These are phyloP conservation scores for Leucophenga maculata DNA, from an alignment of 2,888 invertebrate species.

Conservation along the genomic window DNA sequence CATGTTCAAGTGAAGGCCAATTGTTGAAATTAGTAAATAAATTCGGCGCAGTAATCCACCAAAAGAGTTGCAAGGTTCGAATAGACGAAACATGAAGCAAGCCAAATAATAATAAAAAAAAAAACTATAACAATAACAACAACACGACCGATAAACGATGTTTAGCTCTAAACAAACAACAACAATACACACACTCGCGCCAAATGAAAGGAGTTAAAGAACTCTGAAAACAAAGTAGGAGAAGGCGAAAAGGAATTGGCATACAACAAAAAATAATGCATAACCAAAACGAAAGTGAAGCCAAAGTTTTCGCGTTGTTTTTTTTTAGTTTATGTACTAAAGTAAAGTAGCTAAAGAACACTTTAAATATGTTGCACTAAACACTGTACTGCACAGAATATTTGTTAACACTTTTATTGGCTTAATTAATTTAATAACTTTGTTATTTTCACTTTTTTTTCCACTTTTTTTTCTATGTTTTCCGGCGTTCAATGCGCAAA, in stretches of 20 bases:
- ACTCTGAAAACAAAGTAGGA: not conserved
- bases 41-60: constrained; percentile 60
- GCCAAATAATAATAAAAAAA: constrained; percentile 18
- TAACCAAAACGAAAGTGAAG: no score
- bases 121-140: constrained; percentile 25
- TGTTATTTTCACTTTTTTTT: constrained; percentile 38
- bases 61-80: constrained; percentile 24
- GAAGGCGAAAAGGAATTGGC: not conserved
- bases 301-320: not conserved
- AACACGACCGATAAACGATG: not conserved
- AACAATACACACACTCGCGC: not conserved
- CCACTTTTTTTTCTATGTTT: not conserved
- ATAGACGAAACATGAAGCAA: constrained; percentile 51
- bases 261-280: no score
- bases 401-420: constrained; percentile 12
- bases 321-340: constrained; percentile 28
- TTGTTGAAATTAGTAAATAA: constrained; percentile 57
- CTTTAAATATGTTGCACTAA: constrained; percentile 6
- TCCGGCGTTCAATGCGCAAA: constrained; percentile 15
- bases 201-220: not conserved
- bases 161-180: constrained; percentile 14
- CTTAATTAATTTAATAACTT: constrained; percentile 10
- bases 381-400: no score
- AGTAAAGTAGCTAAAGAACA: constrained; percentile 20
- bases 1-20: constrained; percentile 60